Evolutionary conservation across 2,113 vertebrate genomes (phyloP), one percentile per base, ranked within the genome.

Genomic region (Canis aureus): DNA sequence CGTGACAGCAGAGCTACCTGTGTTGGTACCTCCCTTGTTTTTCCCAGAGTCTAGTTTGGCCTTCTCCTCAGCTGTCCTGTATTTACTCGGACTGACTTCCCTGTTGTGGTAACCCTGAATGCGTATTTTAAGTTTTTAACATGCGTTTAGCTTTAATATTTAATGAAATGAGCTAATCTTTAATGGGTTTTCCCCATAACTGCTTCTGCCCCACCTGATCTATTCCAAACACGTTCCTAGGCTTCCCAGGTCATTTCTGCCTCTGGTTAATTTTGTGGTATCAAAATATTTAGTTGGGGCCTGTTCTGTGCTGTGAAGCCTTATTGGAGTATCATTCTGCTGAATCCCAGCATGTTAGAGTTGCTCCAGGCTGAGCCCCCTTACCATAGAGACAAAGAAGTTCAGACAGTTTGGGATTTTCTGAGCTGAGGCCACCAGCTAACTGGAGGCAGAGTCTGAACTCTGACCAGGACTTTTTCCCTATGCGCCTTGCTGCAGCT

Each of bases 91-190:
- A 51, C 22, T 57, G 20, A 88, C 49, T 67, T 87, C 74, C 84
- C 51, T 29, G 12, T 89, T 89, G 64, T 49, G 5, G 73, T 51
- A 85, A 74, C 53, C 49, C 35, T 55, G 91, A 20, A 35, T 84
- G 17, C 17, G 2, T 73, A 5, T 73, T 71, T 95, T 83, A 83
- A 35, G n/a, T 91, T 88, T 92, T 60, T 23, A 35, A 22, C 7
- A 3, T 79, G 12, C 81, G 29, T 89, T 84, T 91, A 93, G 27
- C 76, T 94, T 88, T 88, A 89, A 29, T 94, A 88, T 92, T 89
- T 95, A 91, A 67, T 97, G 73, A 95, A 89, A 59, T 94, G 55
- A 96, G 73, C 55, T 74, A 32, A 92, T 86, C 29, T 89, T 78
- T 67, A 86, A 17, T 94, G 55, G 17, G 2, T 57, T 92, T 89